Conservation (phyloP, 2,797 vertebrate genomes). For the Antennarius maculatus region DNA sequence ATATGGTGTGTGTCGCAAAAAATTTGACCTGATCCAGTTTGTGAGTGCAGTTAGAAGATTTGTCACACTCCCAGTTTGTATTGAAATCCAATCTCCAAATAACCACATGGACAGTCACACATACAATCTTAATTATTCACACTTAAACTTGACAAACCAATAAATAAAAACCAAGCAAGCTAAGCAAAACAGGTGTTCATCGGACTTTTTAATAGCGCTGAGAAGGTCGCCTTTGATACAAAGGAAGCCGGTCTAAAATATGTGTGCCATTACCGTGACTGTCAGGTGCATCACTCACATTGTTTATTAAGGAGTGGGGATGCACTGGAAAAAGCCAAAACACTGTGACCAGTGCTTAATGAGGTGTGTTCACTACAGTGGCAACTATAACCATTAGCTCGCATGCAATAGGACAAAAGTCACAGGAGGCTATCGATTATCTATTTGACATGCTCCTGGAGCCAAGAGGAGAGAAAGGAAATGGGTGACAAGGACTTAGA, state of each 20-base stretch:
- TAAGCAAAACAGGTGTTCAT: background rate
- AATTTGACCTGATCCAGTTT: background rate
- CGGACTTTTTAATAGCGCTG: conserved; percentile 13
- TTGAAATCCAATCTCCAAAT: background rate
- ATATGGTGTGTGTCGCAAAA: background rate
- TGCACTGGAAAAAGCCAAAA: conserved; percentile 49
- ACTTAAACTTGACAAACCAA: background rate
- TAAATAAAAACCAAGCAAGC: background rate
- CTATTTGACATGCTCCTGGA: conserved; percentile 61
- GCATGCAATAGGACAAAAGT: conserved; percentile 55
- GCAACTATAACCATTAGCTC: conserved; percentile 68
- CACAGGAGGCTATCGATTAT: conserved; percentile 68
- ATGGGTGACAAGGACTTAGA: conserved; percentile 25
- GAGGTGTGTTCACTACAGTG: conserved; percentile 67
- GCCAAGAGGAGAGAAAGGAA: conserved; percentile 34
- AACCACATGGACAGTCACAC: background rate
- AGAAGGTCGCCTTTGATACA: conserved; percentile 3
- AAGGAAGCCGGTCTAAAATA: conserved; percentile 51
- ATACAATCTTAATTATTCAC: background rate
- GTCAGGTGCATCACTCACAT: conserved; percentile 68
- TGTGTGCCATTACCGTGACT: conserved; percentile 59
- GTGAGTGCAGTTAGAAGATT: background rate
- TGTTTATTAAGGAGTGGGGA: conserved; percentile 47
- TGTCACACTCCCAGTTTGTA: background rate
- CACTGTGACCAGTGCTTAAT: conserved; percentile 68